phyloP scores from a whole-genome alignment of 2,113 vertebrate genomes.

The Thunnus thynnus region DNA sequence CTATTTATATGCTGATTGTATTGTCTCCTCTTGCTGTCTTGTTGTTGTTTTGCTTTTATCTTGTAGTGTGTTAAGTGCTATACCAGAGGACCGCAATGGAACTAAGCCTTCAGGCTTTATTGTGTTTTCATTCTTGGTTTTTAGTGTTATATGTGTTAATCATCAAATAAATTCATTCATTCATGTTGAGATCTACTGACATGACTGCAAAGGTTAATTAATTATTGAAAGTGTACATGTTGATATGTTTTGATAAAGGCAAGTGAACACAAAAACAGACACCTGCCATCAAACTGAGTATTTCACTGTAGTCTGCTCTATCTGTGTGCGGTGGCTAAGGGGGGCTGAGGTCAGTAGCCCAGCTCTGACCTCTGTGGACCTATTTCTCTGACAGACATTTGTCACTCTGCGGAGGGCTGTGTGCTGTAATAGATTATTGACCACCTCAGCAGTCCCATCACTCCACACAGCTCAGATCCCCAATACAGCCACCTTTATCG shows the following conservation, averaged over 20 bases:
- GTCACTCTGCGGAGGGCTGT: constrained; percentile 84
- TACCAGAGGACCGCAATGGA: too few species aligned
- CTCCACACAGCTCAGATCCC: constrained; percentile 67
- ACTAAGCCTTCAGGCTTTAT: too few species aligned
- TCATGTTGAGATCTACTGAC: constrained; percentile 60
- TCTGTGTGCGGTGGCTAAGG: constrained; percentile 20
- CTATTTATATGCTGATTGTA: too few species aligned
- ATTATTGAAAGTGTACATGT: constrained; percentile 8
- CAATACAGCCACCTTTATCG: constrained; percentile 61
- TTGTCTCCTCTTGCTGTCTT: too few species aligned
- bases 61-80: too few species aligned
- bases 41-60: too few species aligned
- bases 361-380: constrained; percentile 84
- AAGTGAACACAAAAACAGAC: constrained; percentile 12
- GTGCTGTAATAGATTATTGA: constrained; percentile 89
- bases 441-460: constrained; percentile 84
- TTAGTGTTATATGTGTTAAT: too few species aligned
- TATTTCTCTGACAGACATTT: constrained; percentile 88
- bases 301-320: constrained; percentile 26
- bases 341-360: constrained; percentile 79
- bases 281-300: constrained; percentile 26
- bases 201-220: constrained; percentile 37
- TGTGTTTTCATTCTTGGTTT: too few species aligned
- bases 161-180: too few species aligned
- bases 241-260: constrained; percentile 24